phyloP scores from a whole-genome alignment of 2,888 invertebrate species.

The Tenthredo distinguenda region DNA sequence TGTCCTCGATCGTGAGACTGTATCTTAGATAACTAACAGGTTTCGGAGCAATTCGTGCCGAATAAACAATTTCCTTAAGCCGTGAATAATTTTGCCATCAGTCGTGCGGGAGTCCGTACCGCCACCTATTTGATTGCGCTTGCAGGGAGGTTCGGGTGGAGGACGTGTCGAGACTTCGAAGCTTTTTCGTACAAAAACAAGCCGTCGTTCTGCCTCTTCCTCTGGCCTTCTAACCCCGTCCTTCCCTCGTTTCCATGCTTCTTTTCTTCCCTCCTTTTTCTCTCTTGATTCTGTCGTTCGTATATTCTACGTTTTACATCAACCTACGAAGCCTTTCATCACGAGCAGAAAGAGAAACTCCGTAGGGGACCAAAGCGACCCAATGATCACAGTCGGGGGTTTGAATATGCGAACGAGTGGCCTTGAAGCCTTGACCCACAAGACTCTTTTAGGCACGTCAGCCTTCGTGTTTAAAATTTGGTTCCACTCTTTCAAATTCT shows the following conservation, averaged over 20 bases:
- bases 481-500: background rate
- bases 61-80: conserved; percentile 51
- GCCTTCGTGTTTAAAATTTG: background rate
- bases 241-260: background rate
- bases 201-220: background rate
- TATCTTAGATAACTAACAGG: background rate
- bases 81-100: conserved; percentile 50
- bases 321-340: conserved; percentile 42
- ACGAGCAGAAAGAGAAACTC: conserved; percentile 33
- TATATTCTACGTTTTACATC: conserved; percentile 1
- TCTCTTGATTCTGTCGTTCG: background rate
- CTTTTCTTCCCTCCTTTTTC: background rate
- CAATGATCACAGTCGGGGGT: conserved; percentile 25
- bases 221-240: background rate
- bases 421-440: conserved; percentile 34
- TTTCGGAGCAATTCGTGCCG: conserved; percentile 38
- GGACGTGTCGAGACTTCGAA: conserved; percentile 44
- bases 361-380: conserved; percentile 18
- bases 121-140: conserved; percentile 46
- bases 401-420: conserved; percentile 42
- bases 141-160: conserved; percentile 18
- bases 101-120: conserved; percentile 31
- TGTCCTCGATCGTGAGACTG: background rate
- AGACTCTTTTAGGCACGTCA: background rate
- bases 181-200: conserved; percentile 38